Conservation (phyloP, 1,140 invertebrate species). For the Drosophila malerkotliana region DNA sequence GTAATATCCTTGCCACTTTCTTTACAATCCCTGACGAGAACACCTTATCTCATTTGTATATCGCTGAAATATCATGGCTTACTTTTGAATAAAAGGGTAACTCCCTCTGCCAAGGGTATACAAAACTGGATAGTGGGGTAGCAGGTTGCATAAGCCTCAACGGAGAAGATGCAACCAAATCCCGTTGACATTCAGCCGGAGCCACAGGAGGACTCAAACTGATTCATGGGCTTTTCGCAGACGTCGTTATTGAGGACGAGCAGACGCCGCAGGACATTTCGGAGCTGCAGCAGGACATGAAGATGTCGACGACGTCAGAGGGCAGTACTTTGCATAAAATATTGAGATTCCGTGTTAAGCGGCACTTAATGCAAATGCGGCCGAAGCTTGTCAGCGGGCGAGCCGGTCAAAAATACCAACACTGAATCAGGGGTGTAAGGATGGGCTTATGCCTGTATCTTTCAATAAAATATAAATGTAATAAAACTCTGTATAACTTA, state of each 20-base stretch:
- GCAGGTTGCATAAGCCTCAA: constrained; percentile 9
- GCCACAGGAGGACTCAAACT: constrained; percentile 45
- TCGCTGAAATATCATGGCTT: no score
- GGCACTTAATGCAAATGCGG: constrained; percentile 82
- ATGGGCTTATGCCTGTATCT: background rate
- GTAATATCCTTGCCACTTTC: no score
- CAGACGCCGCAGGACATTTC: constrained; percentile 38
- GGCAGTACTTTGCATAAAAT: constrained; percentile 78
- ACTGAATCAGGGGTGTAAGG: constrained; percentile 6
- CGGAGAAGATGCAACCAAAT: constrained; percentile 47
- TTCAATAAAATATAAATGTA: background rate
- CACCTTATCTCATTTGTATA: no score
- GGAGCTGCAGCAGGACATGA: constrained; percentile 23
- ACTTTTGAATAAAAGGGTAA: constrained; percentile 12
- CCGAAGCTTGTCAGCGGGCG: constrained; percentile 47
- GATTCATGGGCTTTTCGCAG: constrained; percentile 43
- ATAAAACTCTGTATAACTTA: no score
- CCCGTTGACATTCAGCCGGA: constrained; percentile 60
- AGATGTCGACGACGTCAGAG: constrained; percentile 1
- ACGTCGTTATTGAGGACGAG: constrained; percentile 42
- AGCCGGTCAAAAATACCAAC: constrained; percentile 13
- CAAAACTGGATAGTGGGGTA: background rate
- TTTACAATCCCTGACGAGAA: no score
- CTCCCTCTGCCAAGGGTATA: background rate
- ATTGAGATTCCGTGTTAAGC: constrained; percentile 83